Evolutionary conservation across 1,140 invertebrate genomes (phyloP).

Genomic region (Drosophila pandora): DNA sequence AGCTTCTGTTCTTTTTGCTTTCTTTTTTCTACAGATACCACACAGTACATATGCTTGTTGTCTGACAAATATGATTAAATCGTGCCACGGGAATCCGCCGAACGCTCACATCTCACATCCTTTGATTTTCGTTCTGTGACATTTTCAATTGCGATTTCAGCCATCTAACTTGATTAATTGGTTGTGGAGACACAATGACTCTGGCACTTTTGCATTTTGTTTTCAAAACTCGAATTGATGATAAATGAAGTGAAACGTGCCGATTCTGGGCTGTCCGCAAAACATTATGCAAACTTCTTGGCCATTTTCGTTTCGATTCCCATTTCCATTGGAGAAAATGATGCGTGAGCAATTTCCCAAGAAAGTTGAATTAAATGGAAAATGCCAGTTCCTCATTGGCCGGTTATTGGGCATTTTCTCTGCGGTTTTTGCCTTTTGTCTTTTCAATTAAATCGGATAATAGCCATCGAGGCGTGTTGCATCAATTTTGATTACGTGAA

Average conservation of each 20-base stretch:
- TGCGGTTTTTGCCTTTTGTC: constrained; percentile 38
- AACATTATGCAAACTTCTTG: constrained; percentile 50
- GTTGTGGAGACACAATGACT: constrained; percentile 23
- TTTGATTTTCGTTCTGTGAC: constrained; percentile 33
- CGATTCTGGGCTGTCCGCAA: constrained; percentile 19
- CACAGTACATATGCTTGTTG: constrained; percentile 8
- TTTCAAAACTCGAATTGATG: constrained; percentile 35
- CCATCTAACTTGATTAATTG: constrained; percentile 62
- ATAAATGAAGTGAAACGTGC: constrained; percentile 62
- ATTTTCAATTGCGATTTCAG: constrained; percentile 7
- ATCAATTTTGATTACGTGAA: constrained; percentile 30
- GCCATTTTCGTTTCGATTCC: constrained; percentile 25
- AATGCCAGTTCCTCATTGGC: constrained; percentile 39
- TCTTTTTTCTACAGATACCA: neutral
- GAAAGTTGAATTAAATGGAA: constrained; percentile 64
- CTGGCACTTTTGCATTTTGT: constrained; percentile 13
- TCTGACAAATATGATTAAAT: constrained; percentile 56
- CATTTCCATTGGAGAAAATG: constrained; percentile 55
- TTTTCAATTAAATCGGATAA: constrained; percentile 61
- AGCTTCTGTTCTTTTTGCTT: neutral
- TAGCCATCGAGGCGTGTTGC: constrained; percentile 35
- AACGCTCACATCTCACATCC: constrained; percentile 7
- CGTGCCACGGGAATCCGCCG: constrained; percentile 16
- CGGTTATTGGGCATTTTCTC: constrained; percentile 10
- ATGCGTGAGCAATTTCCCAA: constrained; percentile 66